These are phyloP conservation scores for Brachyhypopomus gauderio DNA, from an alignment of 2,113 vertebrate species.

Conservation along the genomic window DNA sequence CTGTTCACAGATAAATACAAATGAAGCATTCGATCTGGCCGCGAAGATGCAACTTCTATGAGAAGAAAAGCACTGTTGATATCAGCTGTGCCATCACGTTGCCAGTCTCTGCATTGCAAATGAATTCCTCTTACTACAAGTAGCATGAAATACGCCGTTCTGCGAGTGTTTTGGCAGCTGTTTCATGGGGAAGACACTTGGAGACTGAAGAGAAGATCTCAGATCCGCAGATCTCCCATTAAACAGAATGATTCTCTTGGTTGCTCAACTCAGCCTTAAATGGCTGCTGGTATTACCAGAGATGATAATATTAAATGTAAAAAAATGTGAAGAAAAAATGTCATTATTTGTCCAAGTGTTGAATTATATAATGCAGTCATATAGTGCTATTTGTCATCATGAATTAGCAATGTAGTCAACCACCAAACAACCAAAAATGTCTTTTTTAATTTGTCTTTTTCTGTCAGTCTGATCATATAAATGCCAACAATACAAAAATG, in stretches of 20 bases:
- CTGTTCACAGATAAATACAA: neutral
- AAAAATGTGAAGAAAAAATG: too few species aligned
- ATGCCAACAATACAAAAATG: neutral
- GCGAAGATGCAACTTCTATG: neutral
- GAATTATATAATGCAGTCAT: too few species aligned
- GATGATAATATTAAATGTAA: neutral
- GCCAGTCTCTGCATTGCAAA: slow-evolving; percentile 33
- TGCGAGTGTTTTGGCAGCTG: slow-evolving; percentile 7
- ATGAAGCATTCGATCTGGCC: neutral
- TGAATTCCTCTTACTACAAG: slow-evolving; percentile 39
- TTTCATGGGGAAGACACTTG: neutral
- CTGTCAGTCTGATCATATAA: neutral
- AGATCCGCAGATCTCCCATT: too few species aligned
- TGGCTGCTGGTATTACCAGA: neutral
- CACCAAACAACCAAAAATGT: too few species aligned
- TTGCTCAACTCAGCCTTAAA: neutral
- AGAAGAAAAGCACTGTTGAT: slow-evolving; percentile 33
- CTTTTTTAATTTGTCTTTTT: neutral
- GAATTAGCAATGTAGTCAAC: too few species aligned
- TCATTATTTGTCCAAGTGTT: too few species aligned
- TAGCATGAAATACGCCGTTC: slow-evolving; percentile 42
- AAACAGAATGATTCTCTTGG: neutral
- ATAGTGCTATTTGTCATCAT: too few species aligned
- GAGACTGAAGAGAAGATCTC: neutral
- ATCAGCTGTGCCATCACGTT: slow-evolving; percentile 23